Percentiles rank a stretch among this genome's conserved stretches.
These are phyloP conservation scores for Leptodactylus fallax DNA, from an alignment of 2,797 vertebrate genomes.

Conservation along the genomic window DNA sequence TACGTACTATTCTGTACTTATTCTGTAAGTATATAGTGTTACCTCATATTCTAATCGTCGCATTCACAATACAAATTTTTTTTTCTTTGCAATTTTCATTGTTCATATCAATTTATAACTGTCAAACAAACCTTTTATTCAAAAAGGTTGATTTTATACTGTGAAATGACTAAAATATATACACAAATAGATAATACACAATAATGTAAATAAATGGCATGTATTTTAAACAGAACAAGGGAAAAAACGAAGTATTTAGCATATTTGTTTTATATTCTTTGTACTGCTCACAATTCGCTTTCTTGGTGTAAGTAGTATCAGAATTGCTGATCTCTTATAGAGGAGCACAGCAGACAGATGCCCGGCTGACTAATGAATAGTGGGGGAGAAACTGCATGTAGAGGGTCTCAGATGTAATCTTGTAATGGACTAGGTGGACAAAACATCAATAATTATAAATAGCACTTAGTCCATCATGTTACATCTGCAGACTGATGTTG, in stretches of 20 bases:
- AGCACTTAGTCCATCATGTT: constrained; percentile 4
- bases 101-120: too few relatives aligned
- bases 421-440: constrained; percentile 72
- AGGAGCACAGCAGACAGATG: constrained; percentile 72
- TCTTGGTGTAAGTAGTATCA: constrained; percentile 66
- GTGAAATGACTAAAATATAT: neutral
- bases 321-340: constrained; percentile 67
- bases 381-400: constrained; percentile 68
- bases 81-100: too few relatives aligned
- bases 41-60: too few relatives aligned
- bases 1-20: too few relatives aligned
- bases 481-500: neutral
- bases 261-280: neutral
- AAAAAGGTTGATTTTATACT: too few relatives aligned
- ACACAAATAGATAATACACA: neutral
- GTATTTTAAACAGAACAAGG: neutral
- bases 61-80: too few relatives aligned
- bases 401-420: constrained; percentile 72
- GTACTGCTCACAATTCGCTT: constrained; percentile 46
- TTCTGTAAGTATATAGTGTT: too few relatives aligned
- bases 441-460: constrained; percentile 42
- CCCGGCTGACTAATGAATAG: constrained; percentile 72
- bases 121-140: too few relatives aligned
- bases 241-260: neutral
- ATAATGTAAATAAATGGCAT: neutral